A percentile compares a stretch with the other conserved stretches of the same genome.
Evolutionary conservation across 2,113 vertebrate genomes (phyloP).

Genomic region (Onychostoma macrolepis): DNA sequence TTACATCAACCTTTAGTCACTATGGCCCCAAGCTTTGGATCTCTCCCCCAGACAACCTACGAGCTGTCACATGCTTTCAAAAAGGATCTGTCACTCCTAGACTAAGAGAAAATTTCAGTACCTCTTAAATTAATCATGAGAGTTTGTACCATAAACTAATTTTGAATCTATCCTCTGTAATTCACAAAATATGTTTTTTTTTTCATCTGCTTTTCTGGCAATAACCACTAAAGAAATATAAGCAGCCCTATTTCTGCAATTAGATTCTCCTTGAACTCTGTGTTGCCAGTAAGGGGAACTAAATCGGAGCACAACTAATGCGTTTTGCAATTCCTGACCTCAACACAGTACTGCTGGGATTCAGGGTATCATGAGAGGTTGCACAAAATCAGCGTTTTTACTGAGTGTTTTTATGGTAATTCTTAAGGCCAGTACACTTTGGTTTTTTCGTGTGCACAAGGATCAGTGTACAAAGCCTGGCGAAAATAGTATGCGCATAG

Average conservation of each 20-base stretch:
- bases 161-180: constrained; percentile 15
- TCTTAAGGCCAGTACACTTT: no score
- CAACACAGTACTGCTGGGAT: not conserved
- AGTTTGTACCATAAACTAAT: not conserved
- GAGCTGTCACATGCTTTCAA: not conserved
- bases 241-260: not conserved
- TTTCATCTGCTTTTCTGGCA: not conserved
- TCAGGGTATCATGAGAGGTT: not conserved
- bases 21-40: constrained; percentile 10
- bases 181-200: not conserved
- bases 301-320: not conserved
- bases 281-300: not conserved
- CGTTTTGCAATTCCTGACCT: constrained; percentile 2
- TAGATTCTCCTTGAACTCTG: constrained; percentile 10
- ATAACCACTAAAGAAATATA: not conserved
- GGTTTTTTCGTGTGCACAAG: no score
- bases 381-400: not conserved
- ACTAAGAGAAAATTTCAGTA: not conserved
- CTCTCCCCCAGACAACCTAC: not conserved
- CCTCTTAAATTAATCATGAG: not conserved
- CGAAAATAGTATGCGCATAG: no score
- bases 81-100: constrained; percentile 2
- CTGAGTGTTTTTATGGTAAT: not conserved
- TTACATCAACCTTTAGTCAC: constrained; percentile 32
- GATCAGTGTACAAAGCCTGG: no score